Conservation (phyloP, 2,797 vertebrate species). For the Tympanoctomys barrerae region DNA sequence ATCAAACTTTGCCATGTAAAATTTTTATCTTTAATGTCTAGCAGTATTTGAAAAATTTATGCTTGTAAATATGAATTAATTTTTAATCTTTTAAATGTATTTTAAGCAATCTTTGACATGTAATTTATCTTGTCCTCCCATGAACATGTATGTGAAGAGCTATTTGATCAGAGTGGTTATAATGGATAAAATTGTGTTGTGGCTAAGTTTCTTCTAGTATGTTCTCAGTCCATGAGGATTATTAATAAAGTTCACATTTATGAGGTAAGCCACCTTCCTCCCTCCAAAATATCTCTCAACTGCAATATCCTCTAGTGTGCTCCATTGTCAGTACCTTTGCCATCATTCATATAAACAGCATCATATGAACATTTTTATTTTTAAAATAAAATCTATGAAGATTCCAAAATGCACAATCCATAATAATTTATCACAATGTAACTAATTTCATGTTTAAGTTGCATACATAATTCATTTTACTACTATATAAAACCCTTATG, state of each 20-base stretch:
- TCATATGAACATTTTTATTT: neutral
- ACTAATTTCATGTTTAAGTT: neutral
- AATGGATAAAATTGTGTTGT: neutral
- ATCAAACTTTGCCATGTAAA: neutral
- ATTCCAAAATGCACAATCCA: neutral
- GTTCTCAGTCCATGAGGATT: neutral
- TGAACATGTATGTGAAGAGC: neutral
- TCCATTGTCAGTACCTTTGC: neutral
- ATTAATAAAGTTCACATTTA: neutral
- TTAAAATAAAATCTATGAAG: neutral
- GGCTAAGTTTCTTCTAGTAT: neutral
- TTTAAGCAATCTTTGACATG: neutral
- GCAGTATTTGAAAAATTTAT: neutral
- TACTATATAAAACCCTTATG: neutral
- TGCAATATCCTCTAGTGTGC: no score
- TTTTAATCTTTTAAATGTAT: neutral
- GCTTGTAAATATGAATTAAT: neutral
- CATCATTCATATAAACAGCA: neutral
- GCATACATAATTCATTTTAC: neutral
- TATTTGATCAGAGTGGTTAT: neutral
- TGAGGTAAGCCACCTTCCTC: neutral
- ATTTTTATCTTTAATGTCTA: slow-evolving; percentile 19
- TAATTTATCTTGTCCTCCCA: neutral
- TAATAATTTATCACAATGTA: neutral
- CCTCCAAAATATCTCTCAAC: neutral